Percentiles rank a stretch among this genome's conserved stretches.
Conservation (phyloP, 2,113 vertebrate species). For the Nothoprocta perdicaria region DNA sequence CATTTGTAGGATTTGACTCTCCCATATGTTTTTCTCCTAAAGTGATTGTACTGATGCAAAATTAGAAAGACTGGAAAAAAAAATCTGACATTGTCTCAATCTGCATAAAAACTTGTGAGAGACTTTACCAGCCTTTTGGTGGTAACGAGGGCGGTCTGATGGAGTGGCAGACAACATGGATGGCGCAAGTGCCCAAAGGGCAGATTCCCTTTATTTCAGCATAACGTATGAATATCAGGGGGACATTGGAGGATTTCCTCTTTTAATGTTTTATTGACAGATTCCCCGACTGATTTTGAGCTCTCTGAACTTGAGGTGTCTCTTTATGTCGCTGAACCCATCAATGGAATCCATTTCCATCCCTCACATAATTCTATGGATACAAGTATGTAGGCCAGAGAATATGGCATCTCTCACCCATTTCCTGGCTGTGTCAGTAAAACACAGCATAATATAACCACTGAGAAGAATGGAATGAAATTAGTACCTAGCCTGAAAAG, state of each 20-base stretch:
- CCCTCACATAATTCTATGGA: neutral
- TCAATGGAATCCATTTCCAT: neutral
- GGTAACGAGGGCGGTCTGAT: neutral
- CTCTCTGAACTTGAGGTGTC: neutral
- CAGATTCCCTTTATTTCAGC: neutral
- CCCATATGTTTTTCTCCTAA: conserved; percentile 51
- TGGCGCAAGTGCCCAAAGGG: neutral
- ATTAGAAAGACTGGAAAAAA: conserved; percentile 29
- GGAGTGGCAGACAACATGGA: neutral
- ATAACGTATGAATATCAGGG: neutral
- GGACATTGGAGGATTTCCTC: neutral
- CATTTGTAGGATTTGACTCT: conserved; percentile 46
- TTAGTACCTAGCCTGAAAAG: neutral
- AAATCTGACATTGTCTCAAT: neutral
- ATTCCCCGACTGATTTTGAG: neutral
- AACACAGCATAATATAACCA: neutral
- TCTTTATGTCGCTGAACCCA: neutral
- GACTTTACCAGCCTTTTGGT: neutral
- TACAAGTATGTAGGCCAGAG: neutral
- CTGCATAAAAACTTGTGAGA: conserved; percentile 2
- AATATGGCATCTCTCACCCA: neutral
- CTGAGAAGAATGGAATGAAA: neutral
- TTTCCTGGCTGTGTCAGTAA: neutral
- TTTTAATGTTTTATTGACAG: neutral
- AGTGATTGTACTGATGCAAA: conserved; percentile 36